These are phyloP conservation scores for Scrobipalpa costella DNA, from an alignment of 2,888 invertebrate species.

Conservation along the genomic window DNA sequence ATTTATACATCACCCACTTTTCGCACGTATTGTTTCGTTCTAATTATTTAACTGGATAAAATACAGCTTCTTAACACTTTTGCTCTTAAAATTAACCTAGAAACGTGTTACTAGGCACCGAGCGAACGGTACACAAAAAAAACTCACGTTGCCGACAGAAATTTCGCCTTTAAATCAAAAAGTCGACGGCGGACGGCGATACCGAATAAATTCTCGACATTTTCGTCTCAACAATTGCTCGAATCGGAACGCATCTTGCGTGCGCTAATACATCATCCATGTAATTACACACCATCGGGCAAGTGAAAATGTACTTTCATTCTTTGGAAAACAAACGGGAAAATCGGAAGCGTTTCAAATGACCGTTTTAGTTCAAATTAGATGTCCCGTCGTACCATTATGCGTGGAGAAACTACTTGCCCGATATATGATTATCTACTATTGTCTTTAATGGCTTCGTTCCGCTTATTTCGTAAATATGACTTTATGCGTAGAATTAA, in stretches of 20 bases:
- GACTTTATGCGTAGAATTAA: conserved; percentile 25
- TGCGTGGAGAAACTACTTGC: conserved; percentile 31
- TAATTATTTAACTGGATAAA: conserved; percentile 5
- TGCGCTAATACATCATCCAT: conserved; percentile 26
- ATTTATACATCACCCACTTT: neutral
- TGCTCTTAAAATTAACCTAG: conserved; percentile 20
- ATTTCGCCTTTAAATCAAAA: conserved; percentile 25
- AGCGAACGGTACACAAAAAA: conserved; percentile 5
- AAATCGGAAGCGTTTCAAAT: conserved; percentile 58
- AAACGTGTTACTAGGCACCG: conserved; percentile 4
- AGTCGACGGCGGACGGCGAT: conserved; percentile 1
- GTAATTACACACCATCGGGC: conserved; percentile 39
- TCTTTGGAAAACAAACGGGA: conserved; percentile 57
- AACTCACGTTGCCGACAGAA: neutral
- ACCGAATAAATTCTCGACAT: conserved; percentile 24
- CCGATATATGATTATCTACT: conserved; percentile 31
- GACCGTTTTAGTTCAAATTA: conserved; percentile 44
- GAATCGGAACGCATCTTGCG: conserved; percentile 29
- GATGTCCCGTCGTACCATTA: conserved; percentile 37
- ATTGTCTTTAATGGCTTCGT: conserved; percentile 34
- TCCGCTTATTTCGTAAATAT: conserved; percentile 29
- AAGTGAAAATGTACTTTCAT: conserved; percentile 65
- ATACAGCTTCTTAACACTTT: conserved; percentile 13
- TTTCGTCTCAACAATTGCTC: conserved; percentile 22
- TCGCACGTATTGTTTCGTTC: neutral